These are phyloP conservation scores for Sphaeramia orbicularis DNA, from an alignment of 2,797 vertebrate genomes.

Conservation along the genomic window DNA sequence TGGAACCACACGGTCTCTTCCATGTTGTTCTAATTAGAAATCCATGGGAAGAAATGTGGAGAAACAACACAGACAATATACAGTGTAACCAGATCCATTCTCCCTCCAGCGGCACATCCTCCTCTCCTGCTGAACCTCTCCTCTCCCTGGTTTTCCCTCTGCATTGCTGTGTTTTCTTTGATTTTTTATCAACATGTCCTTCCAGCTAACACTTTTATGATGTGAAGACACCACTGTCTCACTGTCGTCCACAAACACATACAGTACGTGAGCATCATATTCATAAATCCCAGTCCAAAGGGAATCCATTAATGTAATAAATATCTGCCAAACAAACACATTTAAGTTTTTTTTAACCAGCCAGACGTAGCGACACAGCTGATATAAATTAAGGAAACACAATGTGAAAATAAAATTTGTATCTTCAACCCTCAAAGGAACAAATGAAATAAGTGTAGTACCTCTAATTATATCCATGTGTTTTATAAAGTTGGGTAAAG, in stretches of 20 bases:
- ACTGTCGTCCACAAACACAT: not conserved
- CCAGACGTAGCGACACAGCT: too few relatives aligned
- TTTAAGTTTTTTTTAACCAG: too few relatives aligned
- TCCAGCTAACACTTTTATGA: not conserved
- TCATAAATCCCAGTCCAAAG: too few relatives aligned
- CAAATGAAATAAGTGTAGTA: too few relatives aligned
- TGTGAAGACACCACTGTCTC: not conserved
- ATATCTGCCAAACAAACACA: not conserved
- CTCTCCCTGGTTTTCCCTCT: not conserved
- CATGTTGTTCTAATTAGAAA: conserved; percentile 49
- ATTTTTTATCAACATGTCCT: conserved; percentile 4
- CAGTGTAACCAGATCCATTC: conserved; percentile 22
- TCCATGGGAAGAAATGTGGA: conserved; percentile 7
- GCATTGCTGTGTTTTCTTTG: not conserved
- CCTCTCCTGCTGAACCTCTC: not conserved
- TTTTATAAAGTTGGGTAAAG: too few relatives aligned
- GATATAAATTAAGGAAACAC: too few relatives aligned
- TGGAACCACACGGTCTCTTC: conserved; percentile 6
- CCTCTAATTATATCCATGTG: too few relatives aligned
- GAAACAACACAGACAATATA: conserved; percentile 9
- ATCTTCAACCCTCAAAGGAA: too few relatives aligned
- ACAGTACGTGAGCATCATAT: too few relatives aligned
- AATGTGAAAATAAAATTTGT: too few relatives aligned
- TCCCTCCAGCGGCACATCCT: conserved; percentile 14
- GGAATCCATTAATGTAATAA: too few relatives aligned